Evolutionary conservation across 2,113 vertebrate genomes (phyloP), one percentile per base, ranked within the genome.

Genomic region (Hoplias malabaricus): DNA sequence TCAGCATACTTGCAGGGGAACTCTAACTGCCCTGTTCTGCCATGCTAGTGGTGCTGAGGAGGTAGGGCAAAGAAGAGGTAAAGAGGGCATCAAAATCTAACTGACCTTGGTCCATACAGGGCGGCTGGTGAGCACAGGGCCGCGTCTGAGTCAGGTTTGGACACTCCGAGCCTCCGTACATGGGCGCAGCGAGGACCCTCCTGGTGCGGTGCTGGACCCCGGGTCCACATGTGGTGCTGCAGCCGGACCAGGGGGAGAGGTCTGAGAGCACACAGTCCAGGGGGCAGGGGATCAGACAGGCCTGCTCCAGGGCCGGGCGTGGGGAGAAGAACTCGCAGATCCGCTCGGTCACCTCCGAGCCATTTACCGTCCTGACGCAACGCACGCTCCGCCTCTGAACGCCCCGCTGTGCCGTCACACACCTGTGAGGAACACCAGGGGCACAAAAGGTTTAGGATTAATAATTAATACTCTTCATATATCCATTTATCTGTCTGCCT

Each of bases 221-320:
- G 34, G 57, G 21, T 10, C 92, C 84, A 0, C 98, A 99, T 0
- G 86, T 92, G 23, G 82, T 65, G 75, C 92, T 88, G 12, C 98
- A 99, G 59, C 62, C 77, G 0, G 97, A 98, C 98, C 98, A 99
- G 0, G 81, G 25, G 0, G 94, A 96, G 85, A 98, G 98, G 80
- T 94, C 90, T 0, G 97, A 96, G 0, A 97, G 93, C 0, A 99
- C 90, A 19, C 98, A 99, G 85, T 96, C 95, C 78, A 94, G 93
- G 0, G 98, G 98, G 71, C 98, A 99, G 1, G 98, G 97, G 54
- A 96, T 92, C 74, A 99, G 93, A 84, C 98, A 99, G 3, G 96
- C 95, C 88, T 98, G 97, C 82, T 99, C 96, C 0, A 84, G 43
- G 0, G 93, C 84, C 0, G 95, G 96, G 72, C 83, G 93, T 0